These are phyloP conservation scores for Tylochromis polylepis DNA, from an alignment of 2,113 vertebrate genomes.

Conservation along the genomic window DNA sequence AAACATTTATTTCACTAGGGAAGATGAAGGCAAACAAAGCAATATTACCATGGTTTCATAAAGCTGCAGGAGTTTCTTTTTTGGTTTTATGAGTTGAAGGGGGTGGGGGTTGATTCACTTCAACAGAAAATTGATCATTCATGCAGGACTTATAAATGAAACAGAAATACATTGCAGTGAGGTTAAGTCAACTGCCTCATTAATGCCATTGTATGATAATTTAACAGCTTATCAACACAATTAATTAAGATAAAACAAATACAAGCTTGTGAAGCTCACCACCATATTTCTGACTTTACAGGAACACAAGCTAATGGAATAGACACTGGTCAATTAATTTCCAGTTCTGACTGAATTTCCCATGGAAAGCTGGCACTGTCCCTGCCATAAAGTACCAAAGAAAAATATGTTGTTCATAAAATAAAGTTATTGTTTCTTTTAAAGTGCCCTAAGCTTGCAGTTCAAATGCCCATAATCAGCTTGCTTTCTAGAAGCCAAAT, in stretches of 20 bases:
- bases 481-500: constrained; percentile 61
- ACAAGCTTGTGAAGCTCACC: neutral
- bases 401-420: constrained; percentile 62
- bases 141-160: constrained; percentile 6
- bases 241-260: neutral
- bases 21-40: constrained; percentile 55
- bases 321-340: constrained; percentile 45
- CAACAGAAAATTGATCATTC: constrained; percentile 4
- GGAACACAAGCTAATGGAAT: neutral
- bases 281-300: constrained; percentile 6
- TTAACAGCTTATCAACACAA: neutral
- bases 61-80: constrained; percentile 53
- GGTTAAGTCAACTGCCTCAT: neutral
- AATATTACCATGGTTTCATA: constrained; percentile 50
- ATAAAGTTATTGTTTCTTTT: constrained; percentile 64
- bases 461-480: constrained; percentile 61
- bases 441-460: constrained; percentile 43
- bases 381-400: constrained; percentile 36
- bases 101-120: neutral
- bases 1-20: constrained; percentile 58
- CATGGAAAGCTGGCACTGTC: constrained; percentile 67
- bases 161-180: neutral
- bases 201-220: neutral
- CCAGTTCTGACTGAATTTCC: constrained; percentile 56
- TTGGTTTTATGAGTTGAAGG: constrained; percentile 2